These are phyloP conservation scores for Zosterops borbonicus DNA, from an alignment of 2,113 vertebrate species.

Conservation along the genomic window DNA sequence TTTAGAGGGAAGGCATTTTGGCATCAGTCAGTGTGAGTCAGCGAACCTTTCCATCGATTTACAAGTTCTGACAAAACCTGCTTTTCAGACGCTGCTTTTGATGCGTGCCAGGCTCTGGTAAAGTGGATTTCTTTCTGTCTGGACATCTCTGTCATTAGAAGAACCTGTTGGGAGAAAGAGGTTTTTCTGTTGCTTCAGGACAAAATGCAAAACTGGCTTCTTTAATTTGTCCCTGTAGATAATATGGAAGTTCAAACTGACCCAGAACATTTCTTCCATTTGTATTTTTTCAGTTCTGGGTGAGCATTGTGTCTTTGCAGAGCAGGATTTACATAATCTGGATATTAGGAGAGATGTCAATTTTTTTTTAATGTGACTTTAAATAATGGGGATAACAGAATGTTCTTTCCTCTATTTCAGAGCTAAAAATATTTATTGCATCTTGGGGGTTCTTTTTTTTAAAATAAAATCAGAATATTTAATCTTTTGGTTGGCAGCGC, in stretches of 20 bases:
- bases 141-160: not conserved
- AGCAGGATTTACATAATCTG: conserved; percentile 19
- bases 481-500: not conserved
- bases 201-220: not conserved
- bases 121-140: conserved; percentile 24
- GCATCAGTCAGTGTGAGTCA: not conserved
- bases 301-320: not conserved
- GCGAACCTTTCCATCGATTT: not conserved
- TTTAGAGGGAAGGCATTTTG: conserved; percentile 22
- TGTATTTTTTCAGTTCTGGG: not conserved
- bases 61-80: conserved; percentile 52
- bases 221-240: not conserved
- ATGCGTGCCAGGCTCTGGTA: not conserved
- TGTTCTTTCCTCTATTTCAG: not conserved
- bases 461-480: not conserved
- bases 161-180: not conserved
- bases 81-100: conserved; percentile 17
- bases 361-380: not conserved
- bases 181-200: not conserved
- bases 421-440: not conserved
- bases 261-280: not conserved
- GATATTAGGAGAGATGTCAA: not conserved
- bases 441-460: not conserved
- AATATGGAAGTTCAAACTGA: not conserved
- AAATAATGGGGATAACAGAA: not conserved